Evolutionary conservation across 2,113 vertebrate species (phyloP).

Genomic region (Ammodytes marinus): DNA sequence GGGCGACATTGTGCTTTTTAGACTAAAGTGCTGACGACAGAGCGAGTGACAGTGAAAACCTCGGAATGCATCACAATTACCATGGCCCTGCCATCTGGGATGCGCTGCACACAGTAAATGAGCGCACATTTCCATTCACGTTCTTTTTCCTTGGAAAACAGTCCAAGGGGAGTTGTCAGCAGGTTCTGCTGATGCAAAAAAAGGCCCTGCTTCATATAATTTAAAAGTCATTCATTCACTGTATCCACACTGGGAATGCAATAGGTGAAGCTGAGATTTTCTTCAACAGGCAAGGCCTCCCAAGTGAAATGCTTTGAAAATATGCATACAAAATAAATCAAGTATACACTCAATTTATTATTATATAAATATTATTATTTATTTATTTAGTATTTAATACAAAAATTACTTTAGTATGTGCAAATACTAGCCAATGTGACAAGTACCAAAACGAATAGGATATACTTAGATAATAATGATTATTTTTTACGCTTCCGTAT

Average conservation of each 20-base stretch:
- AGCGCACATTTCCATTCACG: constrained; percentile 57
- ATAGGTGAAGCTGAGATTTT: constrained; percentile 2
- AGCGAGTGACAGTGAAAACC: constrained; percentile 42
- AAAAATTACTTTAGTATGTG: background rate
- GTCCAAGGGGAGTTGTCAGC: constrained; percentile 52
- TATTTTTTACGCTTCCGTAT: background rate
- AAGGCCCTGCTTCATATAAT: constrained; percentile 27
- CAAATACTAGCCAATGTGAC: background rate
- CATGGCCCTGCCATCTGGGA: constrained; percentile 58
- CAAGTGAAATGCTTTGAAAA: constrained; percentile 8
- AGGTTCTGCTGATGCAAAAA: constrained; percentile 37
- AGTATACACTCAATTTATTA: constrained; percentile 1
- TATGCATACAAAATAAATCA: background rate
- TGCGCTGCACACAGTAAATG: constrained; percentile 39
- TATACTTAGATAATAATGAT: too few relatives aligned
- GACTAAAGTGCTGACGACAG: constrained; percentile 62
- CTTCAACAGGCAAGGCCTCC: constrained; percentile 3
- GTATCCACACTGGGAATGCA: constrained; percentile 33
- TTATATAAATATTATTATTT: background rate
- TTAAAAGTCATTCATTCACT: constrained; percentile 48
- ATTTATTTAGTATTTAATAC: background rate
- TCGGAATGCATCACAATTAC: constrained; percentile 66
- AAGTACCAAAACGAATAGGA: background rate
- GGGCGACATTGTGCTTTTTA: constrained; percentile 39
- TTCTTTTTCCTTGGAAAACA: constrained; percentile 51